Percentiles rank a stretch among this genome's conserved stretches.
Conservation (phyloP, 2,888 invertebrate species). For the Hypercompe scribonia region DNA sequence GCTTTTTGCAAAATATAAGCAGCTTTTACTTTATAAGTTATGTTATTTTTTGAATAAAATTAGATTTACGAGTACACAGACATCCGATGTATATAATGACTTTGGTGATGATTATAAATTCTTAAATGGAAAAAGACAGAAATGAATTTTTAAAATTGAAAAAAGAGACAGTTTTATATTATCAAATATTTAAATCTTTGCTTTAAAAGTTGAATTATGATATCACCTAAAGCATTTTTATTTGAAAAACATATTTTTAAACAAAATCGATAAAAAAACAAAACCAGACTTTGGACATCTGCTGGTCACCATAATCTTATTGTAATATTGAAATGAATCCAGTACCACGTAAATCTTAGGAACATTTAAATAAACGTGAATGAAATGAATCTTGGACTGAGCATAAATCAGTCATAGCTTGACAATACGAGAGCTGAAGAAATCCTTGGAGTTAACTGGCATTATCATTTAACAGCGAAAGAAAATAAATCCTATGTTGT, state of each 20-base stretch:
- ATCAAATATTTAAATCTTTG: not conserved
- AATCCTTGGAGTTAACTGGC: slow-evolving; percentile 43
- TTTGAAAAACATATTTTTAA: not conserved
- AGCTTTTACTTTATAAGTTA: not conserved
- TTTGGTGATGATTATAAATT: not conserved
- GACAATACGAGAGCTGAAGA: slow-evolving; percentile 52
- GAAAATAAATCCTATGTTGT: slow-evolving; percentile 27
- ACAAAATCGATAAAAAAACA: too few species aligned
- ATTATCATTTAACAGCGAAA: slow-evolving; percentile 28
- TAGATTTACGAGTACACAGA: not conserved
- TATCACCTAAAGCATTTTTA: not conserved
- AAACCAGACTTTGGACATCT: not conserved
- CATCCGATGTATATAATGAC: not conserved
- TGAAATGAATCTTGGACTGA: slow-evolving; percentile 49
- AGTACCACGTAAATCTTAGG: slow-evolving; percentile 46
- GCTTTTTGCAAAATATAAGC: not conserved
- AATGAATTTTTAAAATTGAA: not conserved
- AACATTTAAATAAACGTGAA: slow-evolving; percentile 57
- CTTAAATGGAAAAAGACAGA: not conserved
- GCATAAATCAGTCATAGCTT: slow-evolving; percentile 54
- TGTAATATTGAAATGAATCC: slow-evolving; percentile 53
- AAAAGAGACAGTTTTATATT: too few species aligned
- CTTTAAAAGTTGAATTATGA: not conserved
- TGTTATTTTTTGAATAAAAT: not conserved
- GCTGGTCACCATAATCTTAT: slow-evolving; percentile 38